Base-by-base conservation (phyloP, 2,888 invertebrate genomes). In the Nyleta sp. region DNA sequence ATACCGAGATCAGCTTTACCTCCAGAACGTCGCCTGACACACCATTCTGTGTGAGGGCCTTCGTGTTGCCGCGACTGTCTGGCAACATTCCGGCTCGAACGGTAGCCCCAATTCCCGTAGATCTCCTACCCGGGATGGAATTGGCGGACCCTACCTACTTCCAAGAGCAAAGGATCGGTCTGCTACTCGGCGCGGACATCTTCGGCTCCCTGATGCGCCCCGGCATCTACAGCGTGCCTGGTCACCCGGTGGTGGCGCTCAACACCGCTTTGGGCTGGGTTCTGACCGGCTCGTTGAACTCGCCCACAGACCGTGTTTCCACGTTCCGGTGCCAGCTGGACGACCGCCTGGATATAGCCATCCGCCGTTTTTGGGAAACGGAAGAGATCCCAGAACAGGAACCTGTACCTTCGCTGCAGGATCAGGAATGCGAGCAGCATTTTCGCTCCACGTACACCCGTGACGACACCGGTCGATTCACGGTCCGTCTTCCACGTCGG, bases 181-280 rank as follows among this genome's bases (percentile, higher is more conserved):
- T 55, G 1, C 24, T 55, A 1, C 20, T 55, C 11, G 55, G 55
- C 3, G 40, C 20, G 8, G 53, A 53, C 13, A n/a, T 53, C 20
- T 53, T 53, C 20, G 53, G 53, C 18, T 11, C 40, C 2, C 24
- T 24, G 13, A 10, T 55, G 0, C 52, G 35, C 11, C 52, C 33
- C 15, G 52, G 52, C 5, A 5, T 53, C 10, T 20, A 5, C n/a
- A 1, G 0, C 1, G 6, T 33, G 1, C 52, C 33, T 7, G 35
- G 28, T 8, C 18, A 11, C 11, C 11, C 17, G 1, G 35, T 53
- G 2, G 35, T 35, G 1, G 52, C 52, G 1, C 10, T 53, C 10
- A 7, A 53, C 13, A 53, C 52, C 20, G 2, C 52, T 3, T 20
- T 53, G 35, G 52, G 52, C 5, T 53, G 52, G 52, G 52, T 53